These are phyloP conservation scores for Caligus rogercresseyi DNA, from an alignment of 1,140 invertebrate genomes.

Conservation along the genomic window DNA sequence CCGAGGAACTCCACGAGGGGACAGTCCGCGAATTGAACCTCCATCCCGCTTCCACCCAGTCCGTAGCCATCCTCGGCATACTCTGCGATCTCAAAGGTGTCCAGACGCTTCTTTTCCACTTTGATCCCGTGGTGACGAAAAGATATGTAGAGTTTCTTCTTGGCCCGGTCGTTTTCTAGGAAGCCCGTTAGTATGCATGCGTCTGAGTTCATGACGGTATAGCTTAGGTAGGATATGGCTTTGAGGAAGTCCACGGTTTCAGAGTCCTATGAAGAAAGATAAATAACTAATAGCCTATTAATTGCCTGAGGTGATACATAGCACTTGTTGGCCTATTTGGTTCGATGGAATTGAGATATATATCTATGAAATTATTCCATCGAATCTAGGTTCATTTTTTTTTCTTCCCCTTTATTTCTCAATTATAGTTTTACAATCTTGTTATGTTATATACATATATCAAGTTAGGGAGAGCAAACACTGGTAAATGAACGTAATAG, in stretches of 20 bases:
- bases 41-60: constrained; percentile 2
- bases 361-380: no score
- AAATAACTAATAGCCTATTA: no score
- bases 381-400: no score
- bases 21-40: not conserved
- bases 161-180: constrained; percentile 1
- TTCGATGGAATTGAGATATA: no score
- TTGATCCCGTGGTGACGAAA: not conserved
- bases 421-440: no score
- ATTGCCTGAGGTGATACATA: no score
- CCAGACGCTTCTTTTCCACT: not conserved
- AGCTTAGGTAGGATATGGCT: not conserved
- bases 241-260: constrained; percentile 8
- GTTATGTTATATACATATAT: no score
- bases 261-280: not conserved
- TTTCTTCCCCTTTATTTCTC: no score
- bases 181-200: not conserved
- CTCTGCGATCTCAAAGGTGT: not conserved
- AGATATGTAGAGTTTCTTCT: not conserved
- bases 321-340: no score
- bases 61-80: not conserved
- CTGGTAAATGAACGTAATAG: no score
- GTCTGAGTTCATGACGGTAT: not conserved
- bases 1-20: not conserved
- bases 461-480: no score